A percentile compares a stretch with the other conserved stretches of the same genome.
phyloP scores from a whole-genome alignment of 2,888 invertebrate genomes.

The Drosophila diplacantha region DNA sequence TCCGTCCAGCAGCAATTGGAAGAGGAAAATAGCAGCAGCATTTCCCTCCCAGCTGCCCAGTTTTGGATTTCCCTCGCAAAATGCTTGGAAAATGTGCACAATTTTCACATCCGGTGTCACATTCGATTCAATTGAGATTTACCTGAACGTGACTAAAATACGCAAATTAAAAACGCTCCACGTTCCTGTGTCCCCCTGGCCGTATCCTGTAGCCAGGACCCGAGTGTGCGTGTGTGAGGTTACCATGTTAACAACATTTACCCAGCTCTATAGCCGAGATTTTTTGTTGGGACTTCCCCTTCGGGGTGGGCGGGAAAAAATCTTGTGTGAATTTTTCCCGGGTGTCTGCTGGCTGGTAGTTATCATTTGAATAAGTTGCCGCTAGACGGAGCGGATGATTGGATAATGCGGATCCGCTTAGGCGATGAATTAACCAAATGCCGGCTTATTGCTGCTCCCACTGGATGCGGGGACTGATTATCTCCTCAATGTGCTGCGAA shows the following conservation, averaged over 20 bases:
- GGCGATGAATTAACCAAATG: conserved; percentile 32
- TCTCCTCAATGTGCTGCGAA: conserved; percentile 10
- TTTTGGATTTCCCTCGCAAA: conserved; percentile 34
- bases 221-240: conserved; percentile 26
- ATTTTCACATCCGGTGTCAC: conserved; percentile 75
- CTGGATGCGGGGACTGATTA: conserved; percentile 4
- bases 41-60: conserved; percentile 15
- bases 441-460: conserved; percentile 11
- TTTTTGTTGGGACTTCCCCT: conserved; percentile 18
- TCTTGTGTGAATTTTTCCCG: conserved; percentile 30
- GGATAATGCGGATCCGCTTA: conserved; percentile 40
- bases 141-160: conserved; percentile 74
- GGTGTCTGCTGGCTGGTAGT: conserved; percentile 12
- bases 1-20: not conserved
- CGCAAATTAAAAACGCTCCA: conserved; percentile 68
- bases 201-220: conserved; percentile 19
- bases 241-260: conserved; percentile 46
- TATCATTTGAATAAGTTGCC: conserved; percentile 46
- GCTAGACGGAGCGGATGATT: conserved; percentile 43
- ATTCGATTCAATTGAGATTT: conserved; percentile 75
- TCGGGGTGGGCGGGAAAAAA: conserved; percentile 17
- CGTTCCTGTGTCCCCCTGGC: conserved; percentile 11
- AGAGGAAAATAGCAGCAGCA: conserved; percentile 26
- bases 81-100: conserved; percentile 72
- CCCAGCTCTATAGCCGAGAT: conserved; percentile 33